A percentile compares a stretch with the other conserved stretches of the same genome.
Conservation (phyloP, 1,140 invertebrate species). For the Ostrea denselamellosa region DNA sequence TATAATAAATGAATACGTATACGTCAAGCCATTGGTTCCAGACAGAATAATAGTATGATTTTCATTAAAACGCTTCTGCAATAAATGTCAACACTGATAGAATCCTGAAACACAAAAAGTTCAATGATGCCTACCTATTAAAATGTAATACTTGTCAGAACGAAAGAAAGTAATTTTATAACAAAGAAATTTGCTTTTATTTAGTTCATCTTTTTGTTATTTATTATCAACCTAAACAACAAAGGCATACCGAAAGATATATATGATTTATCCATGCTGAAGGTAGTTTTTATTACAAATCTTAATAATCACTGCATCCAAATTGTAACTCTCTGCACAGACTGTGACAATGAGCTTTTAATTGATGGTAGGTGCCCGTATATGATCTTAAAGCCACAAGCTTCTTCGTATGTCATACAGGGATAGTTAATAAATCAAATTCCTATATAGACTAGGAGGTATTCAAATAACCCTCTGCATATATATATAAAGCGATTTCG, state of each 20-base stretch:
- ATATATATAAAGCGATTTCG: not conserved
- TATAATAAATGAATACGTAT: not conserved
- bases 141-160: not conserved
- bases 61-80: not conserved
- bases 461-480: conserved; percentile 34
- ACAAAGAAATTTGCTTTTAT: not conserved
- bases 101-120: not conserved
- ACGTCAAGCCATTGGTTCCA: not conserved
- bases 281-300: not conserved
- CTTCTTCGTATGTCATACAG: not conserved
- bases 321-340: not conserved
- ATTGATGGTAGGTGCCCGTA: not conserved
- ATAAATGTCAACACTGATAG: conserved; percentile 19
- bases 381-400: conserved; percentile 2
- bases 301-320: not conserved
- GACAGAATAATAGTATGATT: not conserved
- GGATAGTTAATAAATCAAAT: conserved; percentile 24
- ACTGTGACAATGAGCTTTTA: not conserved
- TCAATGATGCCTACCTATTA: not conserved
- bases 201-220: not conserved
- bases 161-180: not conserved
- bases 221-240: not conserved
- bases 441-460: conserved; percentile 20
- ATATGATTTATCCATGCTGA: not conserved
- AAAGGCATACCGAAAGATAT: not conserved